These are phyloP conservation scores for Carterocephalus palaemon DNA, from an alignment of 2,888 invertebrate genomes.

Conservation along the genomic window DNA sequence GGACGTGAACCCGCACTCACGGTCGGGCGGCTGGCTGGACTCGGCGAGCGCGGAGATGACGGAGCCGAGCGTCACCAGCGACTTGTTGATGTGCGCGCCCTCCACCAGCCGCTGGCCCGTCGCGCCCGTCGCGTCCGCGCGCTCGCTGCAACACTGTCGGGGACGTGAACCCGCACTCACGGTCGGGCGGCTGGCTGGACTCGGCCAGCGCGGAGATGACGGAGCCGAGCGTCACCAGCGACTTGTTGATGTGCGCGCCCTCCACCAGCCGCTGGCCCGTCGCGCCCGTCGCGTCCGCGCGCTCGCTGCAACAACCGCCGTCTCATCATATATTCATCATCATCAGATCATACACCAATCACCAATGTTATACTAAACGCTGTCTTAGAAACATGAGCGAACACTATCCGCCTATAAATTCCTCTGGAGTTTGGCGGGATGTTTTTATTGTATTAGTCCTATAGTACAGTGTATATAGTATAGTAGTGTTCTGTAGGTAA, in stretches of 20 bases:
- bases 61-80: constrained; percentile 90
- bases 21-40: constrained; percentile 51
- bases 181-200: constrained; percentile 51
- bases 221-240: constrained; percentile 90
- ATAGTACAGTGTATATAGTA: too few relatives aligned
- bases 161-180: constrained; percentile 31
- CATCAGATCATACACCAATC: too few relatives aligned
- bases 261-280: constrained; percentile 94
- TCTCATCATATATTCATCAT: too few relatives aligned
- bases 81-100: constrained; percentile 94
- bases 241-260: constrained; percentile 94
- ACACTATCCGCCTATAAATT: too few relatives aligned
- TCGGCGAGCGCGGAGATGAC: constrained; percentile 93
- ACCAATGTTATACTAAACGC: too few relatives aligned
- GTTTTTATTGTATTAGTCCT: too few relatives aligned
- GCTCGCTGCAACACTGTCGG: constrained; percentile 80
- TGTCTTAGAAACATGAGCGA: too few relatives aligned
- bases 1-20: constrained; percentile 31
- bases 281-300: constrained; percentile 93
- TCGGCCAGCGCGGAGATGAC: constrained; percentile 93
- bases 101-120: constrained; percentile 94
- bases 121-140: constrained; percentile 93
- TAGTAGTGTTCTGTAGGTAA: too few relatives aligned
- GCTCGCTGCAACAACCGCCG: constrained; percentile 84
- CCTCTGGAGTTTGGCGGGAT: too few relatives aligned